phyloP scores from a whole-genome alignment of 1,140 invertebrate genomes.

The Caenorhabditis inopinata region DNA sequence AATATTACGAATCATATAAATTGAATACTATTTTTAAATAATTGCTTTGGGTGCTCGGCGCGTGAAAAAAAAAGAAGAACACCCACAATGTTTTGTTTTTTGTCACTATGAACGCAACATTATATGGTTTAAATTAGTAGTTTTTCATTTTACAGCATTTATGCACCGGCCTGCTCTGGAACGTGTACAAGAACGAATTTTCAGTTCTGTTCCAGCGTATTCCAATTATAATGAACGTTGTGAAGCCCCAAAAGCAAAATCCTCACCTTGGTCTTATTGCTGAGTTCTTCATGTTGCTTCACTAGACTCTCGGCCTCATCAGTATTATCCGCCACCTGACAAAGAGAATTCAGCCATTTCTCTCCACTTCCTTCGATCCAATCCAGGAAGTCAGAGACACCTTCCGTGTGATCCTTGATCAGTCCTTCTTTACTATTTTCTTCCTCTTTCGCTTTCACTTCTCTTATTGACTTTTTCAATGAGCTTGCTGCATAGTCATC shows the following conservation, averaged over 20 bases:
- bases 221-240: too few relatives aligned
- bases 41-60: too few relatives aligned
- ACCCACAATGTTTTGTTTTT: too few relatives aligned
- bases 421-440: conserved; percentile 3
- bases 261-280: conserved; percentile 24
- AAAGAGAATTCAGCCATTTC: conserved; percentile 35
- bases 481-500: not conserved
- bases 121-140: too few relatives aligned
- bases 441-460: conserved; percentile 24
- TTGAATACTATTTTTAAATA: too few relatives aligned
- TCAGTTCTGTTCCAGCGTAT: not conserved
- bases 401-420: conserved; percentile 36
- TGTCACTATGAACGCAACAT: too few relatives aligned
- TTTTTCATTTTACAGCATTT: too few relatives aligned
- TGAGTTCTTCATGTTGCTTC: conserved; percentile 41
- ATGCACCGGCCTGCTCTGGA: too few relatives aligned
- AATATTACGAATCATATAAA: too few relatives aligned
- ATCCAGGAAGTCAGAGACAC: conserved; percentile 35
- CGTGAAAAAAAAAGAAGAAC: too few relatives aligned
- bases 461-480: not conserved
- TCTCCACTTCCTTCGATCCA: conserved; percentile 43
- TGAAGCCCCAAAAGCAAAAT: too few relatives aligned
- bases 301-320: conserved; percentile 38
- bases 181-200: not conserved
- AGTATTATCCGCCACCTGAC: conserved; percentile 29